Evolutionary conservation across 2,113 vertebrate species (phyloP).

Genomic region (Chloropsis cyanopogon): DNA sequence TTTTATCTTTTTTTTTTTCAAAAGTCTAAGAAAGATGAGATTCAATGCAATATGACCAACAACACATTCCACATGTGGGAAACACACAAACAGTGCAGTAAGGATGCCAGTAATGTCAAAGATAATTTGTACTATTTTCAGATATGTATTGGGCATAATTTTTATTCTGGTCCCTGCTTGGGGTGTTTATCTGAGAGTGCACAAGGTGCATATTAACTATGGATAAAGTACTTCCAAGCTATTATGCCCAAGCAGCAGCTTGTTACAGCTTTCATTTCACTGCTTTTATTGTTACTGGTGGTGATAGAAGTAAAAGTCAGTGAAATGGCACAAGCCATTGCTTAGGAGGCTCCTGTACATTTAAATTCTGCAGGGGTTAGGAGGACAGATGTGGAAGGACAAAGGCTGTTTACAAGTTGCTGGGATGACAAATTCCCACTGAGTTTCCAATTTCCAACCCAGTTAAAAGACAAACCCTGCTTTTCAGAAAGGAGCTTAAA

Average conservation of each 20-base stretch:
- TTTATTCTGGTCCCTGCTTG: neutral
- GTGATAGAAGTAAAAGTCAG: neutral
- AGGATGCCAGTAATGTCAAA: neutral
- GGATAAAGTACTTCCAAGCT: slow-evolving; percentile 15
- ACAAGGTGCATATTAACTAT: slow-evolving; percentile 37
- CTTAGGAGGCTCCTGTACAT: neutral
- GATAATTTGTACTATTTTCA: neutral
- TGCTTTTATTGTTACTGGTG: neutral
- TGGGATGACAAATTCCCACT: neutral
- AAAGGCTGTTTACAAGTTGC: neutral
- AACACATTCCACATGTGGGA: neutral
- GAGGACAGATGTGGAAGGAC: neutral
- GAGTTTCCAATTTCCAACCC: neutral
- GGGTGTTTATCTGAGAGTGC: neutral
- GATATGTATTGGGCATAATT: neutral
- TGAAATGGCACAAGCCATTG: neutral
- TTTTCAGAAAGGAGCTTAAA: neutral
- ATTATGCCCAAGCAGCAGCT: slow-evolving; percentile 36
- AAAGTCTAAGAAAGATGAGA: neutral
- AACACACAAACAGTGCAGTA: neutral
- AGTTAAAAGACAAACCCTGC: neutral
- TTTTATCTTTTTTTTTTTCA: neutral
- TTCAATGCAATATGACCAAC: neutral
- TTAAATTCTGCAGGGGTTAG: neutral
- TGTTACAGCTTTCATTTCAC: neutral